Conservation (phyloP, 2,888 invertebrate genomes). For the Melanostoma scalare region DNA sequence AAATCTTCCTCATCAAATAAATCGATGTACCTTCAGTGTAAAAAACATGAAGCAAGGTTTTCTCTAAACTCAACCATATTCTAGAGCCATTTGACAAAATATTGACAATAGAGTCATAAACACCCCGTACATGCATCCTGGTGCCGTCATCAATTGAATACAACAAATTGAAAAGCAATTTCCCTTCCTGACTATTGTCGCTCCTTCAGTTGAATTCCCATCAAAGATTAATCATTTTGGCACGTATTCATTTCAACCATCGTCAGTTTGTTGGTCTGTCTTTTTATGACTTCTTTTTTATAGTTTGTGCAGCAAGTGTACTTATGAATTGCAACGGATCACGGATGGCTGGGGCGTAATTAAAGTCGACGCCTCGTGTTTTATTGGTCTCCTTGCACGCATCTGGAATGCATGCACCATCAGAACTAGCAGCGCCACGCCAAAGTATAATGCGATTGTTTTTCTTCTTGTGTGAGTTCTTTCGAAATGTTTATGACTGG, state of each 20-base stretch:
- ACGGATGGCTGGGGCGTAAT: constrained; percentile 67
- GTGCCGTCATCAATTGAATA: neutral
- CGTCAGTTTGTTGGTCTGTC: constrained; percentile 16
- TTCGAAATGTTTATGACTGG: constrained; percentile 40
- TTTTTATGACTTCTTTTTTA: constrained; percentile 28
- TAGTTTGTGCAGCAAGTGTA: constrained; percentile 3
- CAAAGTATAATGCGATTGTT: constrained; percentile 22
- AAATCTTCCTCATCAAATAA: too few species aligned
- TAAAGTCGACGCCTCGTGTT: constrained; percentile 61
- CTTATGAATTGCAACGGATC: constrained; percentile 41
- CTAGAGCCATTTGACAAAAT: constrained; percentile 14
- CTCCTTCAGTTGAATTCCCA: constrained; percentile 54
- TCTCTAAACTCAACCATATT: constrained; percentile 15
- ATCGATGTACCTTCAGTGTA: too few species aligned
- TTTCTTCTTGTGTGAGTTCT: constrained; percentile 31
- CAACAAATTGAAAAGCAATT: constrained; percentile 48
- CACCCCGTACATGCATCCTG: constrained; percentile 7
- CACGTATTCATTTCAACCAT: constrained; percentile 59
- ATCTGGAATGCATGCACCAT: constrained; percentile 50
- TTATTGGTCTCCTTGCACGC: constrained; percentile 48
- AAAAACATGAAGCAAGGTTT: too few species aligned
- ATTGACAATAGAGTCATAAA: neutral
- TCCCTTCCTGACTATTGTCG: constrained; percentile 42
- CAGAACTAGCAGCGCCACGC: constrained; percentile 15
- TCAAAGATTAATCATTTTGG: constrained; percentile 70